Evolutionary conservation across 2,113 vertebrate genomes (phyloP).

Genomic region (Eulemur macaco): DNA sequence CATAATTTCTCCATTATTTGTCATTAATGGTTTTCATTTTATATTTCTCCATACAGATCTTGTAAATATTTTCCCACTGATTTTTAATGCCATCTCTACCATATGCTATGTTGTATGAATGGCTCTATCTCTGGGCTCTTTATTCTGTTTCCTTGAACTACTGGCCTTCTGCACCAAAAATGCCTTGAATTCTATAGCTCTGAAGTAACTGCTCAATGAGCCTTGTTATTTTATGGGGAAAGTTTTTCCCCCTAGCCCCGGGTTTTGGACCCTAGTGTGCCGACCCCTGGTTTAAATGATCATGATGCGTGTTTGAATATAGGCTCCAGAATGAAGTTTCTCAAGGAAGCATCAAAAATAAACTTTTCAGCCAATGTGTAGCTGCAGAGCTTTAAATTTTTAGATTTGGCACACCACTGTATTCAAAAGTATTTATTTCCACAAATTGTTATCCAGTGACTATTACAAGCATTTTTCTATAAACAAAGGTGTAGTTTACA

Average conservation of each 20-base stretch:
- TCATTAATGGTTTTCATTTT: background rate
- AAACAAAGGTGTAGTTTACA: constrained; percentile 82
- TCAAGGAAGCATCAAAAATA: constrained; percentile 16
- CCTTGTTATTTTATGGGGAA: background rate
- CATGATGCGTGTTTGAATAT: background rate
- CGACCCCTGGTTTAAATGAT: background rate
- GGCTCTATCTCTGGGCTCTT: background rate
- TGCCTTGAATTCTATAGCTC: background rate
- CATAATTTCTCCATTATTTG: background rate
- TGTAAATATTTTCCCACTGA: background rate
- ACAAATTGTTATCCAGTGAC: constrained; percentile 80
- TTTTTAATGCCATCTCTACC: background rate
- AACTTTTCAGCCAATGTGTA: background rate
- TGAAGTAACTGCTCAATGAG: background rate
- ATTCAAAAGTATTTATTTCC: constrained; percentile 85
- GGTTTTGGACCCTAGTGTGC: background rate
- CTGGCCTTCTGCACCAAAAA: background rate
- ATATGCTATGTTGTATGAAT: background rate
- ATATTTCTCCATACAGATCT: background rate
- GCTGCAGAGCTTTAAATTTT: constrained; percentile 21
- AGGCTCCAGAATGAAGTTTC: background rate
- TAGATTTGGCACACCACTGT: constrained; percentile 46
- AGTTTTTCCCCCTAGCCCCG: background rate
- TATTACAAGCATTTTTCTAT: constrained; percentile 79
- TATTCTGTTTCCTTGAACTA: background rate